phyloP scores from a whole-genome alignment of 2,797 vertebrate genomes.

The Tarsius wallacei region DNA sequence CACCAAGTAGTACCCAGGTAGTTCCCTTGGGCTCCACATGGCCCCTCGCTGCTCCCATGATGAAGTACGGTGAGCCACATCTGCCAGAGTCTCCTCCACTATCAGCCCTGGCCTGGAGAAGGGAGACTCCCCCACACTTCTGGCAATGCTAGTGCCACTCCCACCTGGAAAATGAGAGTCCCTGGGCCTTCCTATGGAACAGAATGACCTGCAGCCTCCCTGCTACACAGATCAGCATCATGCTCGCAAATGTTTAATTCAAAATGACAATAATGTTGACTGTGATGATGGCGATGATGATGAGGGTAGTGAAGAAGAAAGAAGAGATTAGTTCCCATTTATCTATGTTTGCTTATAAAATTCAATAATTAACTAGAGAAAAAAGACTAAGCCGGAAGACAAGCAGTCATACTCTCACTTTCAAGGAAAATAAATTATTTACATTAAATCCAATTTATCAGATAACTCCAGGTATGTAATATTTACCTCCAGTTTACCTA shows the following conservation, averaged over 20 bases:
- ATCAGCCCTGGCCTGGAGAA: too few species aligned
- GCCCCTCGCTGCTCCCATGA: too few species aligned
- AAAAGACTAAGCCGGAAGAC: neutral
- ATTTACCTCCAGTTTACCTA: neutral
- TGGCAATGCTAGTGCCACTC: accelerated
- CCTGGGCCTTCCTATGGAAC: neutral
- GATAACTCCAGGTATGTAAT: too few species aligned
- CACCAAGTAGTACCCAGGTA: accelerated
- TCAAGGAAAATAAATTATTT: neutral
- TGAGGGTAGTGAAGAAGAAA: neutral
- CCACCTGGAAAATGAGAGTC: neutral
- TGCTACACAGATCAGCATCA: accelerated
- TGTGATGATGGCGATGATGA: accelerated
- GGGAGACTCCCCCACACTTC: too few species aligned
- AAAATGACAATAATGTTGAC: too few species aligned
- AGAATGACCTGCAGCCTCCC: too few species aligned
- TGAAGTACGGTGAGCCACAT: neutral
- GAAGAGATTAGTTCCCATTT: accelerated
- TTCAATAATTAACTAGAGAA: neutral
- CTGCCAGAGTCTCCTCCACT: accelerated
- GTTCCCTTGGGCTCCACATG: accelerated
- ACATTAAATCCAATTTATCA: neutral
- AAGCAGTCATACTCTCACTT: neutral
- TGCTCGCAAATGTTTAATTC: neutral
- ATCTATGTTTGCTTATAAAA: neutral